Base-by-base conservation (phyloP, 2,113 vertebrate species). In the Fulmarus glacialis region DNA sequence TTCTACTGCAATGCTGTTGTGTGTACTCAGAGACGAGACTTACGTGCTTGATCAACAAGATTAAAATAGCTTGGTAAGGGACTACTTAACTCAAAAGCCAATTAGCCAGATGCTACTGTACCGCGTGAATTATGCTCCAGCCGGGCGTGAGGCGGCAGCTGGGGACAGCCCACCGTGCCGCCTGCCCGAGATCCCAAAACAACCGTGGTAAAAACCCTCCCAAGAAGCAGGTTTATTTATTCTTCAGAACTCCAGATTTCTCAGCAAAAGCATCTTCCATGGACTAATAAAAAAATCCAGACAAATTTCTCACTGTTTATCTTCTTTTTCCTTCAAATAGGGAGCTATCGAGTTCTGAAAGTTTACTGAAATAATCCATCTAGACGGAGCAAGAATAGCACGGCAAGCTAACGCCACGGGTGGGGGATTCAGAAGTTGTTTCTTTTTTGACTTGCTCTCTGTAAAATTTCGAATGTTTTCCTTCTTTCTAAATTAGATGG, bases 1-100 rank as follows among this genome's bases (percentile, higher is more conserved):
- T 82, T 29, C 52, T 40, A 11, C 30, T 7, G 36, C 38, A 79
- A 40, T 4, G 32, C 32, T 21, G 53, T 38, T 30, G 66, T 48
- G 79, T 20, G 87, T 38, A 30, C 55, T 86, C 79, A 22, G 70
- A 74, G 66, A 32, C 20, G 12, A 12, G n/a, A 56, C 77, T 53
- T 15, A 7, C 72, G n/a, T 67, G 74, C 90, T 86, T n/a, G 84
- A 91, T 91, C 93, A 93, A 85, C 91, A 50, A 52, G 91, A 87
- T 90, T 58, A 85, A 94, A 95, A 94, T 92, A 82, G 90, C 68
- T 79, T 38, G 48, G 67, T 40, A 9, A 94, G 96, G 95, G 95
- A 89, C 86, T 89, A 29, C 75, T 93, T 73, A 95, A 95, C 80
- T 95, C 88, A 22, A 85, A 89, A 96, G 93, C 97, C 95, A 96